Evolutionary conservation across 1,140 invertebrate genomes (phyloP), one percentile per base, ranked within the genome.

Genomic region (Pentalonia nigronervosa): DNA sequence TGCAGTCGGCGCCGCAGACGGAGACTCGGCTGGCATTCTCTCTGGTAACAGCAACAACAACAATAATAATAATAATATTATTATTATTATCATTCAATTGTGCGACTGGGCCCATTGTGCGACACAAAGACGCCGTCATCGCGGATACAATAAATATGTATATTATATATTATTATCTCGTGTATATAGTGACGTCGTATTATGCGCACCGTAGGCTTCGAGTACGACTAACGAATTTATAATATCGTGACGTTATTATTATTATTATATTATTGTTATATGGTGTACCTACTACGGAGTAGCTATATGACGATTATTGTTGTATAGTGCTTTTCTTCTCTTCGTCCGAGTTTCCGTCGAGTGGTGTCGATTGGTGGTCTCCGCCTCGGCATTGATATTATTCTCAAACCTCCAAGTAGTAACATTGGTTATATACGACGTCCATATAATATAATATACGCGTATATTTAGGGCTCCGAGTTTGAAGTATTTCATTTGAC

Each of bases 81-180:
- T n/a, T 67, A 67, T 60, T 60, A 67, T 76, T 76, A 34, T 76
- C 60, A 76, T 76, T 76, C 60, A n/a, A 76, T 76, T 76, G 60
- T 76, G 60, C n/a, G n/a, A 34, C n/a, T 30, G n/a, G 60, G 8
- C 30, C 60, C n/a, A 76, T 76, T 76, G 60, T 76, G 60, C 60
- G n/a, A 30, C 30, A 76, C 60, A 76, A 76, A 76, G 60, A 76
- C 60, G n/a, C 30, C n/a, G 60, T 30, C 8, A 30, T 67, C 25
- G 60, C 25, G 60, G 60, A 30, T 67, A n/a, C 14, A 56, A 56
- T 56, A 67, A 14, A n/a, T n/a, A 67, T n/a, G 30, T 67, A n/a
- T 56, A n/a, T 60, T 67, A 67, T n/a, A 30, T 67, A 67, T 53
- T 41, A 41, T 41, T 41, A 41, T 41, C 41, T 41, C 41, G 14